phyloP scores from a whole-genome alignment of 2,113 vertebrate species.

The Odontesthes bonariensis region DNA sequence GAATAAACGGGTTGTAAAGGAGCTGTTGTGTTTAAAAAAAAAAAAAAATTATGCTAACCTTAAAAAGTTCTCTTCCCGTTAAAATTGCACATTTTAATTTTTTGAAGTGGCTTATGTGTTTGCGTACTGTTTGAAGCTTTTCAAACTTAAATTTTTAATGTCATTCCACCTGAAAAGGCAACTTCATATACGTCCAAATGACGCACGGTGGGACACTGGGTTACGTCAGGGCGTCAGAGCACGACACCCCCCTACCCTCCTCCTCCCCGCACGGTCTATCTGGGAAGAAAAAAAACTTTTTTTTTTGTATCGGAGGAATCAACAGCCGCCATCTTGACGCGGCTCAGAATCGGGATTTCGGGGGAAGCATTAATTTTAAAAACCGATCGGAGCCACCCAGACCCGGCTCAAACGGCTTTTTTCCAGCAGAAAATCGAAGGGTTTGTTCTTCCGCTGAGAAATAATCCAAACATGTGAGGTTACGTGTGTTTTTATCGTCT shows the following conservation, averaged over 20 bases:
- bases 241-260: constrained; percentile 79
- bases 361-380: constrained; percentile 83
- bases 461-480: constrained; percentile 73
- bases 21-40: neutral
- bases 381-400: constrained; percentile 76
- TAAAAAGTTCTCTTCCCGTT: neutral
- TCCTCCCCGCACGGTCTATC: constrained; percentile 85
- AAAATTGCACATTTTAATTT: neutral
- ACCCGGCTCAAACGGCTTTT: constrained; percentile 80
- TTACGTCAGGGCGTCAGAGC: constrained; percentile 83
- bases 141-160: neutral
- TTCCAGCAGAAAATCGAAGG: constrained; percentile 62
- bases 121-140: constrained; percentile 15
- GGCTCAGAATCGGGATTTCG: constrained; percentile 90
- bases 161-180: constrained; percentile 70
- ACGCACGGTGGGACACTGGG: constrained; percentile 80
- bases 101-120: neutral
- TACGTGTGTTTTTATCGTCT: constrained; percentile 78
- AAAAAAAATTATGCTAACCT: neutral
- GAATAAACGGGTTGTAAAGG: neutral
- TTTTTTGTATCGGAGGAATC: constrained; percentile 94
- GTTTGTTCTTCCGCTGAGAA: constrained; percentile 58
- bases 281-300: constrained; percentile 92
- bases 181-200: constrained; percentile 71
- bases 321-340: constrained; percentile 98